Evolutionary conservation across 2,797 vertebrate genomes (phyloP).

Genomic region (Morelia viridis): DNA sequence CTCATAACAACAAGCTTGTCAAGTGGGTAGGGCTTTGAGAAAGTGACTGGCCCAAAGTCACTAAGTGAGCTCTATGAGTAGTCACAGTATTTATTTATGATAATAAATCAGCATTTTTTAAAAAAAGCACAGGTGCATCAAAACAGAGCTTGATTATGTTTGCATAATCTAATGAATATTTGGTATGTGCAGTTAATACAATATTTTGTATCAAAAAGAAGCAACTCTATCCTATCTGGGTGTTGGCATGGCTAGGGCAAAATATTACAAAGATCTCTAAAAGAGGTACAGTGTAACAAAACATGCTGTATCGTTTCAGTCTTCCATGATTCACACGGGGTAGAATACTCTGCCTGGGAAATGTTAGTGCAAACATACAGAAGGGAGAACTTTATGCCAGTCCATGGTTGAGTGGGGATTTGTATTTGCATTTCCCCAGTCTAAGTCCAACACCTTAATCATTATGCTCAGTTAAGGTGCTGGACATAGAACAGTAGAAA

Average conservation of each 20-base stretch:
- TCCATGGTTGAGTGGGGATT: neutral
- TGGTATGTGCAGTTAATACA: neutral
- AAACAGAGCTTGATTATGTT: neutral
- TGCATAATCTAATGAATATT: neutral
- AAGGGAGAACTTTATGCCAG: neutral
- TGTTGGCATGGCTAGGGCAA: neutral
- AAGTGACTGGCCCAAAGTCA: neutral
- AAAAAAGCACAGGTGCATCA: neutral
- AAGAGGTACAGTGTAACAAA: neutral
- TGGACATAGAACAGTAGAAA: neutral
- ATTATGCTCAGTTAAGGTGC: neutral
- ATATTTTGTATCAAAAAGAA: neutral
- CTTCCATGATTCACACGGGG: neutral
- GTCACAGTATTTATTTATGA: neutral
- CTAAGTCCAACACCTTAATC: neutral
- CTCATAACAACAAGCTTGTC: neutral
- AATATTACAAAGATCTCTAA: neutral
- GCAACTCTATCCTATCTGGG: neutral
- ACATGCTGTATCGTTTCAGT: neutral
- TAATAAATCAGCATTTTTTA: neutral
- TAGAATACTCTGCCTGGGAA: neutral
- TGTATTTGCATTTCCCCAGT: neutral
- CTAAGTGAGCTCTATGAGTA: neutral
- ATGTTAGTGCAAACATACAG: neutral
- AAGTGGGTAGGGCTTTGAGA: neutral